These are phyloP conservation scores for Diarsia rubi DNA, from an alignment of 2,888 invertebrate species.

Conservation along the genomic window DNA sequence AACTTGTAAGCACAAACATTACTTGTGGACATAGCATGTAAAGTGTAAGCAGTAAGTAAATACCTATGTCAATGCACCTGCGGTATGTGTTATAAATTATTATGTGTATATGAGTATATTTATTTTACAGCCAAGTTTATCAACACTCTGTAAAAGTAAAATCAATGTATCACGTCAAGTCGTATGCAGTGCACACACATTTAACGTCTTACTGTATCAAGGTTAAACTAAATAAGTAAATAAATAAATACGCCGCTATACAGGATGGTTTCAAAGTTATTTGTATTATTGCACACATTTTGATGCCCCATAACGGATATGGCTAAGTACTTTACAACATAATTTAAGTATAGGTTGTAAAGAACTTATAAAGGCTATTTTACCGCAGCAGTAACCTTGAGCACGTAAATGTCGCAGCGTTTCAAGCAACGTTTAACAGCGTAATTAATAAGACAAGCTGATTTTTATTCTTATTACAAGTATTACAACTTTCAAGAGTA, in stretches of 20 bases:
- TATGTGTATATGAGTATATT: constrained; percentile 4
- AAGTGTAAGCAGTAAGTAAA: constrained; percentile 29
- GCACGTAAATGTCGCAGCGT: constrained; percentile 59
- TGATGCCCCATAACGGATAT: constrained; percentile 60
- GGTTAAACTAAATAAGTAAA: constrained; percentile 29
- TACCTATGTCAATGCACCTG: constrained; percentile 38
- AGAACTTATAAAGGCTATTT: constrained; percentile 54
- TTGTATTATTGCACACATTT: constrained; percentile 45
- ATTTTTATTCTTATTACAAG: constrained; percentile 38
- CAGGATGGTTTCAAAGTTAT: constrained; percentile 47
- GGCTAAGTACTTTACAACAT: constrained; percentile 58
- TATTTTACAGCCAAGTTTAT: not conserved
- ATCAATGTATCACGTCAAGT: constrained; percentile 18
- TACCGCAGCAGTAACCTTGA: constrained; percentile 56
- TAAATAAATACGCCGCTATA: not conserved
- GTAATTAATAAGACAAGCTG: constrained; percentile 53
- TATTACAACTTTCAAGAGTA: constrained; percentile 37
- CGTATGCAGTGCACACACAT: constrained; percentile 5
- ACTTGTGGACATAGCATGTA: constrained; percentile 23
- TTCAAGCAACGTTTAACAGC: constrained; percentile 59
- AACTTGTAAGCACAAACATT: constrained; percentile 13
- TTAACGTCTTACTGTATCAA: constrained; percentile 26
- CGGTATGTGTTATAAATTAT: constrained; percentile 20
- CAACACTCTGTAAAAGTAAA: not conserved
- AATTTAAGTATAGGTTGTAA: constrained; percentile 57